phyloP scores from a whole-genome alignment of 2,113 vertebrate species.

The Heptranchias perlo region DNA sequence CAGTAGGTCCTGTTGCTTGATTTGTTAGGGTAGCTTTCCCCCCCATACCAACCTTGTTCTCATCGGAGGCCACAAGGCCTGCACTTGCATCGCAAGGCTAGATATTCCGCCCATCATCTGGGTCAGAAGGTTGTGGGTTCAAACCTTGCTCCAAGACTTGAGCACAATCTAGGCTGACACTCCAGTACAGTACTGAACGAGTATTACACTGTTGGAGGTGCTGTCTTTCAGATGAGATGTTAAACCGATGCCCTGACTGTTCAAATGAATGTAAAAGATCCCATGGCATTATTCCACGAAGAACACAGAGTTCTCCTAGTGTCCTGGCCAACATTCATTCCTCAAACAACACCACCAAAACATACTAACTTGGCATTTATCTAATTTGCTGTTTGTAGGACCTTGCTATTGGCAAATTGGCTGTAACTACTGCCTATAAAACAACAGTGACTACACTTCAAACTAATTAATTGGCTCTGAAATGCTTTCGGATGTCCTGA shows the following conservation, averaged over 20 bases:
- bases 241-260: not conserved
- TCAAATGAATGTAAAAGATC: not conserved
- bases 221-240: not conserved
- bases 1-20: not conserved
- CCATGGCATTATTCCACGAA: too few species aligned
- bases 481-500: not conserved
- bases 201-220: not conserved
- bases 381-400: not conserved
- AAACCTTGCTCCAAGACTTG: not conserved
- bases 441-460: not conserved
- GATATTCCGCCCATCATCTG: not conserved
- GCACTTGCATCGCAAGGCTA: not conserved
- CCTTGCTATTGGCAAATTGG: not conserved
- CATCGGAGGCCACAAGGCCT: not conserved
- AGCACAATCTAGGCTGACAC: not conserved
- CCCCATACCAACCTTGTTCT: not conserved
- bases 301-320: not conserved
- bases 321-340: not conserved
- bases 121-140: not conserved
- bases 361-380: not conserved
- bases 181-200: not conserved
- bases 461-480: not conserved
- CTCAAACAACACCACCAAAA: not conserved
- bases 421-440: not conserved
- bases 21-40: not conserved